Conservation (phyloP, 2,113 vertebrate genomes). For the Motacilla alba region DNA sequence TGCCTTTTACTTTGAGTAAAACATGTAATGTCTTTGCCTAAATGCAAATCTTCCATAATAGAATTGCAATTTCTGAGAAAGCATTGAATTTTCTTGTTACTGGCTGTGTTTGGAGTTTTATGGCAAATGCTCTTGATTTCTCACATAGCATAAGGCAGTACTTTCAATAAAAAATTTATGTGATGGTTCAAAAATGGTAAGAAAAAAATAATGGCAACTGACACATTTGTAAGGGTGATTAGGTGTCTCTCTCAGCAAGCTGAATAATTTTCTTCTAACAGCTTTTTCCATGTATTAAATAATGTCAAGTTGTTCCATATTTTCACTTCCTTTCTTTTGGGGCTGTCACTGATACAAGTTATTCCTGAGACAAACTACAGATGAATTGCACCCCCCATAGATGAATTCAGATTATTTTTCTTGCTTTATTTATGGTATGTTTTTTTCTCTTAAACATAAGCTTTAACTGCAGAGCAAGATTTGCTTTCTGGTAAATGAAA, state of each 20-base stretch:
- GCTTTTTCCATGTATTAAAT: slow-evolving; percentile 6
- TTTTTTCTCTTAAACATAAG: slow-evolving; percentile 23
- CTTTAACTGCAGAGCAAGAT: slow-evolving; percentile 8
- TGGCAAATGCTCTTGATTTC: not conserved
- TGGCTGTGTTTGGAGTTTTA: not conserved
- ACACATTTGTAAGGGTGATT: slow-evolving; percentile 12
- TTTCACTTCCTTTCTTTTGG: not conserved
- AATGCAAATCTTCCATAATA: not conserved
- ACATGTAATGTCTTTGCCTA: not conserved
- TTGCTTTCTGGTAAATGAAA: slow-evolving; percentile 32
- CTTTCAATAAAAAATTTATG: slow-evolving; percentile 41
- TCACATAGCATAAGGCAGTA: not conserved
- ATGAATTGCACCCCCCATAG: not conserved
- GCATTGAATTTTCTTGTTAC: not conserved
- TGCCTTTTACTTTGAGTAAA: not conserved
- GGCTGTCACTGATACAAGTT: not conserved
- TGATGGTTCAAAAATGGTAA: not conserved
- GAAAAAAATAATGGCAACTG: slow-evolving; percentile 1
- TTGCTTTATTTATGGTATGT: slow-evolving; percentile 2
- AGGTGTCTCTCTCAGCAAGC: not conserved
- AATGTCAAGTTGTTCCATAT: not conserved
- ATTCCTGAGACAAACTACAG: not conserved
- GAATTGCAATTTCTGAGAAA: not conserved
- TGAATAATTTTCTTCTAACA: slow-evolving; percentile 14
- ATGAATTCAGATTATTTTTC: not conserved